Evolutionary conservation across 2,888 invertebrate species (phyloP).

Genomic region (Coleophora deauratella): DNA sequence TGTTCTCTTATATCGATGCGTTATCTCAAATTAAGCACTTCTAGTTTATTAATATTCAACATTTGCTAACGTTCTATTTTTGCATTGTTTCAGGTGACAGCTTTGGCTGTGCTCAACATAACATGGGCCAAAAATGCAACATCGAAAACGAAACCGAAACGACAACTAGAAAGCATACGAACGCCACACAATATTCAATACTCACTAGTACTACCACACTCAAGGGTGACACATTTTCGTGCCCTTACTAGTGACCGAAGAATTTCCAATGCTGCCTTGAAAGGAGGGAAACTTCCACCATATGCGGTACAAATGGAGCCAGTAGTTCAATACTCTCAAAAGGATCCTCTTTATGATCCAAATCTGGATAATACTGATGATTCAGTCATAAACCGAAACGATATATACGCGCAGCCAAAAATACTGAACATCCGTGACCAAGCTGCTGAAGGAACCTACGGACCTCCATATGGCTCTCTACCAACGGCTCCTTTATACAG

Average conservation of each 20-base stretch:
- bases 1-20: no score
- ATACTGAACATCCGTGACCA: constrained; percentile 62
- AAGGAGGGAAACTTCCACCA: constrained; percentile 74
- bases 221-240: constrained; percentile 68
- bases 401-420: constrained; percentile 65
- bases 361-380: constrained; percentile 63
- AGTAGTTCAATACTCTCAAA: constrained; percentile 84
- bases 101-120: constrained; percentile 70
- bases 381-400: constrained; percentile 53
- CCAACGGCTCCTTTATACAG: constrained; percentile 67
- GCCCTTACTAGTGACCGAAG: constrained; percentile 67
- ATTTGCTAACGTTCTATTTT: constrained; percentile 9
- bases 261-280: constrained; percentile 61
- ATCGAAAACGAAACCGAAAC: constrained; percentile 67
- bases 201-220: constrained; percentile 73
- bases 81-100: constrained; percentile 72
- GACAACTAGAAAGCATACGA: constrained; percentile 69
- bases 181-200: constrained; percentile 76
- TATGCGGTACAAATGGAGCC: constrained; percentile 89
- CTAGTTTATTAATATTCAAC: no score
- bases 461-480: constrained; percentile 57
- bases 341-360: constrained; percentile 83
- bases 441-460: constrained; percentile 55
- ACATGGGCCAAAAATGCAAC: constrained; percentile 64
- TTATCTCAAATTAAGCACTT: no score